Base-by-base conservation (phyloP, 2,888 invertebrate species). In the Diarsia mendica region DNA sequence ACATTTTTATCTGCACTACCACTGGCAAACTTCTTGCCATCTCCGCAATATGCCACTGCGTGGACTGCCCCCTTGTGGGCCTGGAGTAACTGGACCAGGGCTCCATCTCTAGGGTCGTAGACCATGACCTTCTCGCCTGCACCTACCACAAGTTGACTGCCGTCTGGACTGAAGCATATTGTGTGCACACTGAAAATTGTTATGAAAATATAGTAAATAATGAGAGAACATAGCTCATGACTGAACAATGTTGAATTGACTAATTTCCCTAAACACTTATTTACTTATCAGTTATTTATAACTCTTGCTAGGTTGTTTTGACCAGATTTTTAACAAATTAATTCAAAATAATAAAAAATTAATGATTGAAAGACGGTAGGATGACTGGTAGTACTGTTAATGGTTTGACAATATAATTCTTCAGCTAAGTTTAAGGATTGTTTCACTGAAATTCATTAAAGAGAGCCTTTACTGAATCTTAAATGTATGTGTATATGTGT, bases 1-100 rank as follows among this genome's bases (percentile, higher is more conserved):
- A 99, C 99, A 92, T 98, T 98, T 96, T 99, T 99, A 93, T 99
- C 99, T 4, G 99, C 98, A 89, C 99, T 98, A 1, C 99, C 99
- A 49, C 99, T 99, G 0, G 99, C 99, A 97, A 99, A 99, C 89
- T 98, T 97, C 91, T 99, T 99, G 0, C 99, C 99, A 97, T 99
- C 99, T 89, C 97, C 97, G 0, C 99, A 98, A 95, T 99, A 99
- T 53, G 98, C 98, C 0, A 99, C 98, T 86, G 99, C 98, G 93
- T 99, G 98, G 0, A 99, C 99, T 23, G 98, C 97, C 82, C 99
- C 99, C 94, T 99, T 99, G 92, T 99, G 99, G 0, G 99, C 99
- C 96, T 99, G 99, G 1, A 99, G 96, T 0, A 99, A 97, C 92
- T 99, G 99, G 64, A 99, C 97, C 6, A 99, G 96, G 2, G 98